Percentiles rank a stretch among this genome's conserved stretches.
These are phyloP conservation scores for Hippocampus barbouri DNA, from an alignment of 2,113 vertebrate genomes.

Conservation along the genomic window DNA sequence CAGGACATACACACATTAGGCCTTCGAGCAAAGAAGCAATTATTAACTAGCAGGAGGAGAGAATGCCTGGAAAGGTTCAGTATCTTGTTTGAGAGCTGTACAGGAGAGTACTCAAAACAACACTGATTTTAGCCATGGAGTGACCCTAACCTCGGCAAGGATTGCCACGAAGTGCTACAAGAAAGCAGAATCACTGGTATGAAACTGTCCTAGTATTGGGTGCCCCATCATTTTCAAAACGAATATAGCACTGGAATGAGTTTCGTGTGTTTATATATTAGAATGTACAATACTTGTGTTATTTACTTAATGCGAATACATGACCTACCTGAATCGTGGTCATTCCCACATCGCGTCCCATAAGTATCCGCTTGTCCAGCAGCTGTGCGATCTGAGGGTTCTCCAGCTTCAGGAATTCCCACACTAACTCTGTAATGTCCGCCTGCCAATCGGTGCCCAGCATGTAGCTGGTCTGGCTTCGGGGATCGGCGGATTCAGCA, in stretches of 20 bases:
- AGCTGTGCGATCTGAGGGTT: constrained; percentile 81
- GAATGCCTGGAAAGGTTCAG: too few species aligned
- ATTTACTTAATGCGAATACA: not conserved
- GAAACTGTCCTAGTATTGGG: not conserved
- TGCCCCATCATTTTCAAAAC: not conserved
- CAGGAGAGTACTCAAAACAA: too few species aligned
- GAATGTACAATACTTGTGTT: too few species aligned
- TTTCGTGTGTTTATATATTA: too few species aligned
- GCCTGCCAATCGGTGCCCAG: constrained; percentile 88
- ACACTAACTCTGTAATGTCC: constrained; percentile 88
- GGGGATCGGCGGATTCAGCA: constrained; percentile 77
- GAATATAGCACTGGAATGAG: not conserved
- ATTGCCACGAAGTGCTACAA: not conserved
- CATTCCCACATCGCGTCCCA: constrained; percentile 86
- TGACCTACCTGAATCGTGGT: constrained; percentile 85
- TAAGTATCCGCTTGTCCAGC: constrained; percentile 78
- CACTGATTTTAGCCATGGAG: too few species aligned
- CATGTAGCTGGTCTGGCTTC: constrained; percentile 81
- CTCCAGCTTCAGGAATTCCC: constrained; percentile 89
- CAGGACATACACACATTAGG: too few species aligned
- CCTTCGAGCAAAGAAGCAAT: too few species aligned
- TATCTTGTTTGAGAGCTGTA: too few species aligned
- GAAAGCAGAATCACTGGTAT: not conserved
- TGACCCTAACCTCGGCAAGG: too few species aligned
- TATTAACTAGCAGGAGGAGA: too few species aligned